Evolutionary conservation across 2,888 invertebrate species (phyloP).

Genomic region (Chaetoderma sp.): DNA sequence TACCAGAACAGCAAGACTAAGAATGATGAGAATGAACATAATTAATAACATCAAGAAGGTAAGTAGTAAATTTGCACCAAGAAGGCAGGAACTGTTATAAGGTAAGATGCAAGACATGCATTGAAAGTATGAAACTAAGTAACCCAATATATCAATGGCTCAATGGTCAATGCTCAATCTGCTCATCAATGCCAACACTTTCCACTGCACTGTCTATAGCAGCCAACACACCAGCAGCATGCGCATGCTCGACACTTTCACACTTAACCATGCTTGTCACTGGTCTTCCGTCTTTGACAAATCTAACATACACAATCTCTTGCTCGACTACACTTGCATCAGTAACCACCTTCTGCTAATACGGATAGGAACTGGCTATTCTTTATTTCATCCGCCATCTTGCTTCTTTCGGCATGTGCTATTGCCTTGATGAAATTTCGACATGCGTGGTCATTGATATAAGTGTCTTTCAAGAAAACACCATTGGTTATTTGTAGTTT

Average conservation of each 20-base stretch:
- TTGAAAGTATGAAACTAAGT: no score
- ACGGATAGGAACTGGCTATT: neutral
- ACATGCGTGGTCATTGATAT: conserved; percentile 1
- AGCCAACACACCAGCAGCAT: neutral
- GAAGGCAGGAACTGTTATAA: no score
- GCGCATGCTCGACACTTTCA: neutral
- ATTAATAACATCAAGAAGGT: no score
- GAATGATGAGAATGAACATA: no score
- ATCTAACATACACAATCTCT: neutral
- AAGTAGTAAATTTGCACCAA: no score
- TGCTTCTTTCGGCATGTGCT: neutral
- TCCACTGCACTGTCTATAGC: neutral
- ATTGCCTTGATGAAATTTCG: neutral
- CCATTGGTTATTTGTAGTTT: neutral
- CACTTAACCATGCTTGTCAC: neutral
- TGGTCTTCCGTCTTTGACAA: neutral
- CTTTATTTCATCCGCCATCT: neutral
- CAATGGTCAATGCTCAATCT: no score
- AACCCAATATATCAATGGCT: no score
- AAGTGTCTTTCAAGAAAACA: neutral
- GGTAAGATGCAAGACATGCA: no score
- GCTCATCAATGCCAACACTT: neutral
- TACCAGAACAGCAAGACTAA: no score
- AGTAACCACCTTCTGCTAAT: neutral
- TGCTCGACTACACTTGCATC: neutral